Base-by-base conservation (phyloP, 2,888 invertebrate genomes). In the Acanthosepion lycidas region DNA sequence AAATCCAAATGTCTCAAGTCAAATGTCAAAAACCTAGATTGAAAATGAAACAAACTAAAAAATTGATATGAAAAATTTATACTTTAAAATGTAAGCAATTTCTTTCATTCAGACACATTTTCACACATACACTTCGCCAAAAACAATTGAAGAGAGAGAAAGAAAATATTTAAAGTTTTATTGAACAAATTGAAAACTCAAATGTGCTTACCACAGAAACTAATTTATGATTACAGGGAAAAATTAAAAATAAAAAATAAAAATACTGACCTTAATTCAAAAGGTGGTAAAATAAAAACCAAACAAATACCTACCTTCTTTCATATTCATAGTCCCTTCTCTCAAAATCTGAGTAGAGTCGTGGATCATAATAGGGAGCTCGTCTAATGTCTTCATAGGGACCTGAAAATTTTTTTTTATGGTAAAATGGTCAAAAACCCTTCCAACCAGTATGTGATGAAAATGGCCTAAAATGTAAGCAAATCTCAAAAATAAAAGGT, bases 321-420 rank as follows among this genome's bases (percentile, higher is more conserved):
- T 96, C 96, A 95, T 95, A 95, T 15, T 96, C 96, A 94, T 95
- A 95, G 28, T 96, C 96, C 94, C 95, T 95, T 95, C 96, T 95
- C 49, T 96, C 96, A 95, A 95, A 96, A n/a, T 96, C 96, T 42
- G 95, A 96, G 94, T 96, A 96, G 95, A 96, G 95, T 94, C 97
- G 96, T 93, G 96, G 96, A 94, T 96, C 96, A 96, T 96, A 96
- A 94, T 95, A 96, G 20, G 95, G 96, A 91, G 95, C 95, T 91
- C 96, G 95, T 91, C 97, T 95, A 95, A 96, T 96, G 55, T 96
- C 96, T 94, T 96, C 97, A 96, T 96, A 96, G 42, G 95, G 95
- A 95, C 96, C 96, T 93, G 28, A 53, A 93, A 93, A n/a, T 53
- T 23, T 53, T 53, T 33, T 42, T 42, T 49, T 28, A 93, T 28